Conservation (phyloP, 2,888 invertebrate genomes). For the Gisinianus flammeolus region DNA sequence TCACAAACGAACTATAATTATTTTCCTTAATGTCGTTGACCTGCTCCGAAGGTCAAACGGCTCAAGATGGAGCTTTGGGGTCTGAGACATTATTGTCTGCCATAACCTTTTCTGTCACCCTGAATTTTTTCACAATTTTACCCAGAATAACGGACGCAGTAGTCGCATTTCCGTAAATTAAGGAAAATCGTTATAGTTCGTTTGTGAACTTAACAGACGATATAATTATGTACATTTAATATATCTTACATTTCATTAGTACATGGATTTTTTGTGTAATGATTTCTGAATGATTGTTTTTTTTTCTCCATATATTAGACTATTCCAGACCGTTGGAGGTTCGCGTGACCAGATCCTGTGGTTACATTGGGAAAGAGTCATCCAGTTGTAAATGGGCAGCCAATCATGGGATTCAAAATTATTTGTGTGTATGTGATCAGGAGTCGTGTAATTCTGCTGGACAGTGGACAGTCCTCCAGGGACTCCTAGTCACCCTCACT, state of each 20-base stretch:
- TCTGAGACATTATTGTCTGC: too few relatives aligned
- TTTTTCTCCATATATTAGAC: neutral
- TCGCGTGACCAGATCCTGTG: constrained; percentile 46
- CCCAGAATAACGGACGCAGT: too few relatives aligned
- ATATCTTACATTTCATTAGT: neutral
- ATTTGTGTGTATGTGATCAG: constrained; percentile 22
- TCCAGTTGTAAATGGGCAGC: constrained; percentile 31
- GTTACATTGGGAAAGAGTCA: constrained; percentile 38
- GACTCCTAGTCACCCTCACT: neutral
- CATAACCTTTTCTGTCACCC: too few relatives aligned
- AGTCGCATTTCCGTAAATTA: too few relatives aligned
- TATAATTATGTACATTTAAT: neutral
- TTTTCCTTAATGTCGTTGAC: too few relatives aligned
- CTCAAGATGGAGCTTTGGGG: too few relatives aligned
- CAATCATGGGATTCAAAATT: constrained; percentile 10
- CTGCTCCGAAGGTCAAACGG: too few relatives aligned
- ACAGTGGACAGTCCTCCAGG: neutral
- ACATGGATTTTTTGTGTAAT: neutral
- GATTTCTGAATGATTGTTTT: neutral
- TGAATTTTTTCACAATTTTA: too few relatives aligned
- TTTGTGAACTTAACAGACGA: too few relatives aligned
- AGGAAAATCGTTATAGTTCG: too few relatives aligned
- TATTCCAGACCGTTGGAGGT: neutral
- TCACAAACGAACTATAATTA: too few relatives aligned
- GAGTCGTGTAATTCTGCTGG: constrained; percentile 32